phyloP scores from a whole-genome alignment of 1,140 invertebrate species.

The Varroa destructor region DNA sequence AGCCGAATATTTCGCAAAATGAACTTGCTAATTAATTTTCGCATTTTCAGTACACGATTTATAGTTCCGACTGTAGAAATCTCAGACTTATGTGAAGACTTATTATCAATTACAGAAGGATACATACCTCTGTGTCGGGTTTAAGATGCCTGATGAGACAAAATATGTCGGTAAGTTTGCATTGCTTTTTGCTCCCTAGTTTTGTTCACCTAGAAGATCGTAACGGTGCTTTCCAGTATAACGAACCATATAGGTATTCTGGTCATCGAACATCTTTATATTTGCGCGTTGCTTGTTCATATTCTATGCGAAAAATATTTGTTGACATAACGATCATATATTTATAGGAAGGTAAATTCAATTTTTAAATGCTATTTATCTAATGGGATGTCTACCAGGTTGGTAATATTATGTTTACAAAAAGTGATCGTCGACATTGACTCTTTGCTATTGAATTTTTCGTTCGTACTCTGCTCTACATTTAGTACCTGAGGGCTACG shows the following conservation, averaged over 20 bases:
- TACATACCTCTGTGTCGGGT: slow-evolving; percentile 67
- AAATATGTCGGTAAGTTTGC: slow-evolving; percentile 57
- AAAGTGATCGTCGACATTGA: no score
- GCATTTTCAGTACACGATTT: no score
- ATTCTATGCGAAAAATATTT: neutral
- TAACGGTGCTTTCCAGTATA: slow-evolving; percentile 22
- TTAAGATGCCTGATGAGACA: slow-evolving; percentile 55
- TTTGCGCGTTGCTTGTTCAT: slow-evolving; percentile 1
- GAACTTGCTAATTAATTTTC: no score
- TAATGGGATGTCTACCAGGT: no score
- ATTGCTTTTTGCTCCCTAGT: slow-evolving; percentile 8
- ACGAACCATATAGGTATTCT: slow-evolving; percentile 12
- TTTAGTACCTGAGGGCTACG: no score
- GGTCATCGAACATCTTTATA: slow-evolving; percentile 24
- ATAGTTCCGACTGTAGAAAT: no score
- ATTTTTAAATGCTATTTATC: neutral
- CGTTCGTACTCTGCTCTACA: no score
- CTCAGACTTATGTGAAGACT: no score
- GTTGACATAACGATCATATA: neutral
- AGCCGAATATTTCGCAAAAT: no score
- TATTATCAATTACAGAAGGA: slow-evolving; percentile 53
- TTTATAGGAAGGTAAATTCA: slow-evolving; percentile 4
- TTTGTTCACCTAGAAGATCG: neutral
- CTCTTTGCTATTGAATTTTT: no score
- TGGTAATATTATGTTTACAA: no score